Base-by-base conservation (phyloP, 30 jellyfish, hydroid and myxozoan genomes). In the Hydractinia symbiolongicarpus region DNA sequence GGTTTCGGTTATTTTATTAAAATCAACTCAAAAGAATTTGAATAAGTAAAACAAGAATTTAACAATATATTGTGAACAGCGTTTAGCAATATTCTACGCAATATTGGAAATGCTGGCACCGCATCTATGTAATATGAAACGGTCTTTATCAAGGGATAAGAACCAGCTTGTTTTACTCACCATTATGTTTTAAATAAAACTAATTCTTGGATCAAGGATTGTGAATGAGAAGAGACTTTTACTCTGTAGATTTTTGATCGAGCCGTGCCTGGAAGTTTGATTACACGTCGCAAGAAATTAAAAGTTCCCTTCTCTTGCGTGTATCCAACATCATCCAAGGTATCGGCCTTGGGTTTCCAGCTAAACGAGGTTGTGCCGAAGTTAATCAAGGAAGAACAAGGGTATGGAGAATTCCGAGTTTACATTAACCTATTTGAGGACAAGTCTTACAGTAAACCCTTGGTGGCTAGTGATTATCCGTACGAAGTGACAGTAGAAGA, bases 281-380 rank as follows among this genome's bases (percentile, higher is more conserved):
- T 88, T 16, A 64, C 82, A 40, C 76, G 94, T 15, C 67, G 56
- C 70, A 82, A 57, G 81, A 83, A 79, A 81, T 71, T 88, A 16
- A 78, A 79, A 49, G 79, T 88, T n/a, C 94, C 90, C 0, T 88
- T 88, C 54, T 88, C 96, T 7, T 88, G 96, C 80, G 96, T 83
- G 9, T 88, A 77, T 53, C 96, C 96, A 7, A 88, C 96, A 5
- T 72, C 93, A 52, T 83, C 87, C 30, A 83, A 86, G 6, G 96
- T 88, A 1, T 88, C 96, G 7, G 83, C 95, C 7, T 67, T 83
- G 61, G 94, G 96, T 21, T 88, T 83, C 84, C 90, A 88, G 52
- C 81, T 88, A 11, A 83, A 83, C 50, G 84, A 75, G 5, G 87
- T 83, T 50, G 76, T 84, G 10, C 94, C 96, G 4, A 83, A 83